Conservation (phyloP, 2,113 vertebrate genomes). For the Leucopsar rothschildi region DNA sequence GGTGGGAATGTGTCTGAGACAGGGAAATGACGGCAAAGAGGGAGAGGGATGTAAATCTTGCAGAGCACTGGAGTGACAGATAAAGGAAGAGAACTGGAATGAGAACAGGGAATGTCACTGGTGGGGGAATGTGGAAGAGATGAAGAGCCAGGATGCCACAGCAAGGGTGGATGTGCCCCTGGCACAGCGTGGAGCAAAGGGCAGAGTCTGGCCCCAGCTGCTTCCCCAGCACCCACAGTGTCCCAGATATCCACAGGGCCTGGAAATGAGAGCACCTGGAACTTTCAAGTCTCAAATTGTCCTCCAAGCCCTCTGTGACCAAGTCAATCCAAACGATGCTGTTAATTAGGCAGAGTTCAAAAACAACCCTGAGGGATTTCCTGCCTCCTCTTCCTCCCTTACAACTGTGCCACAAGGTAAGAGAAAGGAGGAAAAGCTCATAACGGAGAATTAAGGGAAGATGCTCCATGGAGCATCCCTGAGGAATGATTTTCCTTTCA, state of each 20-base stretch:
- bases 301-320: not conserved
- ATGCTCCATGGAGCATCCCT: not conserved
- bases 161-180: not conserved
- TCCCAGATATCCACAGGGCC: not conserved
- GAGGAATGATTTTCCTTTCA: not conserved
- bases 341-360: not conserved
- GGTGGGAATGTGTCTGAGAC: not conserved
- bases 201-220: accelerated
- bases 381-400: not conserved
- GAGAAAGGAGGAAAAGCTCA: not conserved
- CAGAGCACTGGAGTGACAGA: accelerated
- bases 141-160: not conserved
- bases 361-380: not conserved
- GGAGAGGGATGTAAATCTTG: not conserved
- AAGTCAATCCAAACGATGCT: accelerated
- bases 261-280: not conserved
- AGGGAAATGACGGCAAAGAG: not conserved
- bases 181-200: not conserved
- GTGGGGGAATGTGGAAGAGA: not conserved
- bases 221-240: accelerated
- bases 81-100: not conserved
- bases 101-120: not conserved
- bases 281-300: accelerated
- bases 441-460: not conserved
- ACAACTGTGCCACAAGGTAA: not conserved